A percentile compares a stretch with the other conserved stretches of the same genome.
phyloP scores from a whole-genome alignment of 2,797 vertebrate genomes.

The Myotis findleyi region DNA sequence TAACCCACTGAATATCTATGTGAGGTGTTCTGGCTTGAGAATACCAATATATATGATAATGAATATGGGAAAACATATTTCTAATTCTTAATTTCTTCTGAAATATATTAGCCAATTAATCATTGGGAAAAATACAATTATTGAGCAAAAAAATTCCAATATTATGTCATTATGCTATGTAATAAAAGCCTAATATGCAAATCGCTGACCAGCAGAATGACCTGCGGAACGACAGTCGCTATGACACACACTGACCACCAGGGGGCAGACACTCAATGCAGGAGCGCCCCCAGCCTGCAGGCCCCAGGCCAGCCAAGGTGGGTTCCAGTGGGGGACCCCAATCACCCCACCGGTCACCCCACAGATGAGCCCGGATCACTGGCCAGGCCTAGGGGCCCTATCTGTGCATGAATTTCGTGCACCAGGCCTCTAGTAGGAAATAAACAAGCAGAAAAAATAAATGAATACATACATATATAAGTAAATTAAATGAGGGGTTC shows the following conservation, averaged over 20 bases:
- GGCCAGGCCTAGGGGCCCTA: too few species aligned
- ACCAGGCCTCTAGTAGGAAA: neutral
- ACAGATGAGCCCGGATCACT: too few species aligned
- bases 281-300: too few species aligned
- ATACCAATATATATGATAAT: neutral
- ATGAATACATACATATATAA: neutral
- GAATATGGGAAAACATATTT: neutral
- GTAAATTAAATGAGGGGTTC: neutral
- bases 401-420: too few species aligned
- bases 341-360: fast-evolving
- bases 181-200: too few species aligned
- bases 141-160: neutral
- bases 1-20: neutral
- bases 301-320: too few species aligned
- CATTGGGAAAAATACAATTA: neutral
- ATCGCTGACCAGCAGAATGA: too few species aligned
- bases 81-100: neutral
- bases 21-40: neutral
- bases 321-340: too few species aligned
- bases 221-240: too few species aligned
- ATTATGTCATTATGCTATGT: neutral
- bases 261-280: too few species aligned
- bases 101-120: neutral
- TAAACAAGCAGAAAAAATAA: neutral
- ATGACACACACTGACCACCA: too few species aligned